Evolutionary conservation across 1,140 invertebrate genomes (phyloP).

Genomic region (Amphibalanus amphitrite): DNA sequence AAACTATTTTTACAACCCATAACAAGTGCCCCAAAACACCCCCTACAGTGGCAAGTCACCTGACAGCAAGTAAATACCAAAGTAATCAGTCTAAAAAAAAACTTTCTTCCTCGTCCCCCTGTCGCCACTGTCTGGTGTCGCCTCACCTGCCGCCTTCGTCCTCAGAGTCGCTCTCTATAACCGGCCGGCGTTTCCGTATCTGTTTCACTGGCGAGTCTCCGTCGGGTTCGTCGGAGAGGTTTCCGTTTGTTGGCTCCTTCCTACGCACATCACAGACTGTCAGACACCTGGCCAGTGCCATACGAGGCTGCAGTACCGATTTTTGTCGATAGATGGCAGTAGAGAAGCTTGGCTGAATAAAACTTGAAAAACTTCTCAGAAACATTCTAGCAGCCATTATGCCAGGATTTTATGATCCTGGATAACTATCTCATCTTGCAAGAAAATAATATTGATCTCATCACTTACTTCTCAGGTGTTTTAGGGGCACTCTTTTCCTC

Average conservation of each 20-base stretch:
- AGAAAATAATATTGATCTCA: background rate
- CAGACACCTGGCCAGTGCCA: slow-evolving; percentile 3
- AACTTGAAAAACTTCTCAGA: background rate
- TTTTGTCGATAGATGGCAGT: background rate
- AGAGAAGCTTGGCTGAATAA: background rate
- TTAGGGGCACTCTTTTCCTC: slow-evolving; percentile 10
- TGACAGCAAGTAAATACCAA: too few species aligned
- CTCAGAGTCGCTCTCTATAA: slow-evolving; percentile 20
- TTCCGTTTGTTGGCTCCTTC: slow-evolving; percentile 5
- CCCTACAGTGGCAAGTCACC: too few species aligned
- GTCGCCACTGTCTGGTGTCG: too few species aligned
- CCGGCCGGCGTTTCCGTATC: slow-evolving; percentile 10
- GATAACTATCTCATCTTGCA: background rate
- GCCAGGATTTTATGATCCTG: background rate
- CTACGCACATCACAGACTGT: slow-evolving; percentile 7
- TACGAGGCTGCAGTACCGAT: background rate
- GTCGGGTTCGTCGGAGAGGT: background rate
- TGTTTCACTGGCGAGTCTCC: slow-evolving; percentile 14
- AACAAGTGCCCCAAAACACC: too few species aligned
- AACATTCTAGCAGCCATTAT: background rate
- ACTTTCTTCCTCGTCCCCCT: too few species aligned
- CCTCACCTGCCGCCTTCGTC: too few species aligned
- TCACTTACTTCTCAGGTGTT: slow-evolving; percentile 7
- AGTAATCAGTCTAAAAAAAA: too few species aligned
- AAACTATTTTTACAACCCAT: too few species aligned